phyloP scores from a whole-genome alignment of 2,797 vertebrate species.

The Ara ararauna region DNA sequence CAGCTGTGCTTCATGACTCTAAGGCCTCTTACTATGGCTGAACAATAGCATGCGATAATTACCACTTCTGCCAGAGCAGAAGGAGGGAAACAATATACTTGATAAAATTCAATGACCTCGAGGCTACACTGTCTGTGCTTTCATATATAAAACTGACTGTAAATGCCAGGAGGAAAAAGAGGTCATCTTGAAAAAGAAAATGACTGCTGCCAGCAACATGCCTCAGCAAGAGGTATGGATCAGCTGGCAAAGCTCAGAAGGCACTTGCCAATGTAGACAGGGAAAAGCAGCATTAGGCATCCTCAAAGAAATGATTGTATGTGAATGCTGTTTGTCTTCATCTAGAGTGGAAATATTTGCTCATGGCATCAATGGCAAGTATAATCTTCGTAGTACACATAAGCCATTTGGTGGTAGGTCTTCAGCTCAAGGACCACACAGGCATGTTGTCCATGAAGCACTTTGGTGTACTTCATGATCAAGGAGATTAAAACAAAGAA shows the following conservation, averaged over 20 bases:
- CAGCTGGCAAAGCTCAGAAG: not conserved
- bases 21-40: not conserved
- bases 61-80: not conserved
- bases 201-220: not conserved
- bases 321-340: not conserved
- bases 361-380: not conserved
- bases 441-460: not conserved
- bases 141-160: not conserved
- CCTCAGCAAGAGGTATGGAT: not conserved
- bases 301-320: not conserved
- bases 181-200: slow-evolving; percentile 4
- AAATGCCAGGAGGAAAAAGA: slow-evolving; percentile 13
- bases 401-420: not conserved
- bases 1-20: not conserved
- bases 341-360: not conserved
- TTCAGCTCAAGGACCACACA: not conserved
- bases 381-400: not conserved
- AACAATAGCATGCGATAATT: slow-evolving; percentile 38
- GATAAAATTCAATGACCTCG: not conserved
- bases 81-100: not conserved
- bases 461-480: not conserved
- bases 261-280: not conserved
- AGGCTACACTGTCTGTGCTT: not conserved
- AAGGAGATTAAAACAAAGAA: not conserved
- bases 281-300: not conserved